Conservation (phyloP, 53 echinoderm and acorn worm genomes). For the Pentamera pediparva region DNA sequence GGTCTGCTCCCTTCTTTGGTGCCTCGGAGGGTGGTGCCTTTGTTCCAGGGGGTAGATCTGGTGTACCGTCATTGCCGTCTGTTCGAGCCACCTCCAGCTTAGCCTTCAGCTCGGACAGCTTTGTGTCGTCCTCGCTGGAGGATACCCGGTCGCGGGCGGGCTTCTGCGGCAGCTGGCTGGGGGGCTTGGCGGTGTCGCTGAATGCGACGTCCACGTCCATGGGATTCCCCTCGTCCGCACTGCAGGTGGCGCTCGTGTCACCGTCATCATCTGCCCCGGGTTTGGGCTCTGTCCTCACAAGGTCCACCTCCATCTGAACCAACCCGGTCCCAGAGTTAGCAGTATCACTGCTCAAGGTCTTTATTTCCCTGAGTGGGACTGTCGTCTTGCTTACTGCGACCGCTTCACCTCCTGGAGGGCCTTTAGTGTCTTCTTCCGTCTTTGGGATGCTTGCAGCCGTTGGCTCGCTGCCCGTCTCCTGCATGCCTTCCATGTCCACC, state of each 20-base stretch:
- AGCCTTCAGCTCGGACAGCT: conserved; percentile 21
- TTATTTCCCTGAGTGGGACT: too few species aligned
- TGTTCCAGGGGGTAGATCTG: neutral
- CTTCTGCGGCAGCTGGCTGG: neutral
- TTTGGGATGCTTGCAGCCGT: too few species aligned
- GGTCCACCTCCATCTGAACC: neutral
- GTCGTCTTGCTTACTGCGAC: too few species aligned
- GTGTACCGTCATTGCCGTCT: conserved; percentile 10
- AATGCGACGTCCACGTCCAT: conserved; percentile 44
- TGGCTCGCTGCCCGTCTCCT: too few species aligned
- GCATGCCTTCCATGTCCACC: too few species aligned
- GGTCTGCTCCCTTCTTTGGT: neutral
- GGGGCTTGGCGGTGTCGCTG: conserved; percentile 13
- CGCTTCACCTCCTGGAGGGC: too few species aligned
- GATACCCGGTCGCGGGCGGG: conserved; percentile 55
- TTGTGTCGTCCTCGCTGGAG: conserved; percentile 72
- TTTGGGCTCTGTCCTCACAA: neutral
- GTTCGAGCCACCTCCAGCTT: conserved; percentile 7
- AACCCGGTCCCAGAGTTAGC: too few species aligned
- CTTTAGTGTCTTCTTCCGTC: too few species aligned
- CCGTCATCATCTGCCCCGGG: conserved; percentile 75
- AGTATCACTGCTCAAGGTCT: too few species aligned
- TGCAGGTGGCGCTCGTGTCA: conserved; percentile 94
- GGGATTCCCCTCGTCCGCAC: conserved; percentile 75
- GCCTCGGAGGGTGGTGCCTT: neutral